Evolutionary conservation across 2,113 vertebrate species (phyloP).

Genomic region (Alligator mississippiensis): DNA sequence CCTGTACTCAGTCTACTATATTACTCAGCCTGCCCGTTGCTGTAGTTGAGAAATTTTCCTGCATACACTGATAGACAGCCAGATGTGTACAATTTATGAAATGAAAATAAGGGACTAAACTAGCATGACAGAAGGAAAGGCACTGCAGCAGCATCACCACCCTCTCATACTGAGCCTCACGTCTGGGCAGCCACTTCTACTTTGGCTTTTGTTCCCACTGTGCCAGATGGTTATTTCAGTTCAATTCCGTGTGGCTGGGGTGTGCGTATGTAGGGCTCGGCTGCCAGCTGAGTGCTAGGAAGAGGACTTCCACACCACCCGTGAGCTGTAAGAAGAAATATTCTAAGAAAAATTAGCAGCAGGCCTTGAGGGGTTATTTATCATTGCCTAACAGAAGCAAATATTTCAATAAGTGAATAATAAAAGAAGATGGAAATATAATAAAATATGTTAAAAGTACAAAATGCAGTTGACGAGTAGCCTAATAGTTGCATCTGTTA

Average conservation of each 20-base stretch:
- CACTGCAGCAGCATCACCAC: neutral
- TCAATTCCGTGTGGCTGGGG: neutral
- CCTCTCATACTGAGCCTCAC: neutral
- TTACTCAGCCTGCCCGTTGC: neutral
- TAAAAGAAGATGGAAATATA: neutral
- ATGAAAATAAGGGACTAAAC: neutral
- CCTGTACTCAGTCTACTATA: neutral
- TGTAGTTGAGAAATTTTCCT: neutral
- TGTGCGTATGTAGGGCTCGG: neutral
- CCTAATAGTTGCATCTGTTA: rapidly evolving
- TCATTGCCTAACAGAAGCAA: neutral
- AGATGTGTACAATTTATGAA: neutral
- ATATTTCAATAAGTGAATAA: neutral
- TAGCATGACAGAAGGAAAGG: neutral
- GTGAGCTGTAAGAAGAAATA: neutral
- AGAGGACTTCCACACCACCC: neutral
- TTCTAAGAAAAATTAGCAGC: neutral
- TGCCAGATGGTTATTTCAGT: neutral
- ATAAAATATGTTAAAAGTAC: neutral
- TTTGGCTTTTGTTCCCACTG: neutral
- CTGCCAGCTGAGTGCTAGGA: neutral
- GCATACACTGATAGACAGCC: neutral
- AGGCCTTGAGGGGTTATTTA: neutral
- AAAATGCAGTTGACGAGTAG: rapidly evolving
- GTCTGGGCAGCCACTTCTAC: too few relatives aligned